These are phyloP conservation scores for Mya arenaria DNA, from an alignment of 1,140 invertebrate genomes.

Conservation along the genomic window DNA sequence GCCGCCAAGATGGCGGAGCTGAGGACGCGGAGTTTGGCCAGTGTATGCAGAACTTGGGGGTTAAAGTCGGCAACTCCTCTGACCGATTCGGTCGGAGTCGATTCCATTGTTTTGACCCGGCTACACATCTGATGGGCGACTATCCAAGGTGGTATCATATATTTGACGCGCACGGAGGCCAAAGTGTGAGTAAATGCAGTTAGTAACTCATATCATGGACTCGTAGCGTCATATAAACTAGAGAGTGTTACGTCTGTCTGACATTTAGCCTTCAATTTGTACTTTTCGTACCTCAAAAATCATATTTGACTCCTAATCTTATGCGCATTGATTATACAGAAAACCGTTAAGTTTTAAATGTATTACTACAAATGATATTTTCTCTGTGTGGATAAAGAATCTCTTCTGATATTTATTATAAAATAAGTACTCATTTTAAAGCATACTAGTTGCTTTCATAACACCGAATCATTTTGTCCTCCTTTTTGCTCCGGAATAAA, in stretches of 20 bases:
- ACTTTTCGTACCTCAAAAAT: not conserved
- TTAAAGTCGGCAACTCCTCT: constrained; percentile 92
- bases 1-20: constrained; percentile 87
- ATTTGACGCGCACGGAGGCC: constrained; percentile 71
- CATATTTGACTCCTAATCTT: not conserved
- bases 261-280: not conserved
- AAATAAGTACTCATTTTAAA: too few relatives aligned
- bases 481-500: too few relatives aligned
- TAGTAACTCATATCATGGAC: not conserved
- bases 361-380: too few relatives aligned
- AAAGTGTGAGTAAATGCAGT: constrained; percentile 60
- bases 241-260: not conserved
- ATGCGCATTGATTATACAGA: not conserved
- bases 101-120: constrained; percentile 92
- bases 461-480: too few relatives aligned
- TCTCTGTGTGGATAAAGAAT: too few relatives aligned
- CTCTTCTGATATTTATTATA: too few relatives aligned
- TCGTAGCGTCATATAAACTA: not conserved
- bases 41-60: constrained; percentile 93
- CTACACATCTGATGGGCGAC: constrained; percentile 78
- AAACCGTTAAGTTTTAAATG: too few relatives aligned
- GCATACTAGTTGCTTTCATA: too few relatives aligned
- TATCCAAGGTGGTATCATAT: constrained; percentile 77
- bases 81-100: constrained; percentile 92
- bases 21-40: constrained; percentile 98